A percentile compares a stretch with the other conserved stretches of the same genome.
phyloP scores from a whole-genome alignment of 2,888 invertebrate species.

The Argynnis bischoffii region DNA sequence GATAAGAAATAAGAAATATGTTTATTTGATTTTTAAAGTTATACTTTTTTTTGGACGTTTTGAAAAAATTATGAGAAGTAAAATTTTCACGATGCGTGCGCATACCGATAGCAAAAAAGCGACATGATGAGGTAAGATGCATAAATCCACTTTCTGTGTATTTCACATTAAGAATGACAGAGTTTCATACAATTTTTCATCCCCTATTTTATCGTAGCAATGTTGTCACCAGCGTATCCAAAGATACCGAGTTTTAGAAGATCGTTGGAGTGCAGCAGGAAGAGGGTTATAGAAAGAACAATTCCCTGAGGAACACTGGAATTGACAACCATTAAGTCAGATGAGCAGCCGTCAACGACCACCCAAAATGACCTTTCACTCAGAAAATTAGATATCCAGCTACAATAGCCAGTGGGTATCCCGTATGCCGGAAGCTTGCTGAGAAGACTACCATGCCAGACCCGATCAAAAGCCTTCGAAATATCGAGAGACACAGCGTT shows the following conservation, averaged over 20 bases:
- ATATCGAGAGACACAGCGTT: neutral
- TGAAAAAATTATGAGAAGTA: too few species aligned
- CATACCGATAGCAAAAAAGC: too few species aligned
- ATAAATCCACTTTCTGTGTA: too few species aligned
- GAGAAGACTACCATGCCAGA: neutral
- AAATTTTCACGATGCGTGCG: too few species aligned
- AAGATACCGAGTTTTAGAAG: neutral
- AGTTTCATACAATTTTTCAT: too few species aligned
- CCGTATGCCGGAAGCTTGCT: neutral
- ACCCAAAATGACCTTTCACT: neutral
- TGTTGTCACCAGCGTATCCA: neutral
- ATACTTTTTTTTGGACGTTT: too few species aligned
- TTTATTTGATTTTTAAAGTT: too few species aligned
- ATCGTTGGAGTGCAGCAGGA: neutral
- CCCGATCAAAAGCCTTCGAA: too few species aligned
- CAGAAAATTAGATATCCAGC: neutral
- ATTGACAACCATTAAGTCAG: neutral
- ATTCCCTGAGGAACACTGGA: neutral
- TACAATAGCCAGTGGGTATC: neutral
- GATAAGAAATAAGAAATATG: too few species aligned
- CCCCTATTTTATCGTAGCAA: too few species aligned
- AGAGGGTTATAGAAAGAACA: neutral
- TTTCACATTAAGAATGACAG: too few species aligned
- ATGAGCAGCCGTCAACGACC: neutral
- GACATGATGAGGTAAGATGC: too few species aligned